Conservation (phyloP, 2,113 vertebrate species). For the Pholis gunnellus region DNA sequence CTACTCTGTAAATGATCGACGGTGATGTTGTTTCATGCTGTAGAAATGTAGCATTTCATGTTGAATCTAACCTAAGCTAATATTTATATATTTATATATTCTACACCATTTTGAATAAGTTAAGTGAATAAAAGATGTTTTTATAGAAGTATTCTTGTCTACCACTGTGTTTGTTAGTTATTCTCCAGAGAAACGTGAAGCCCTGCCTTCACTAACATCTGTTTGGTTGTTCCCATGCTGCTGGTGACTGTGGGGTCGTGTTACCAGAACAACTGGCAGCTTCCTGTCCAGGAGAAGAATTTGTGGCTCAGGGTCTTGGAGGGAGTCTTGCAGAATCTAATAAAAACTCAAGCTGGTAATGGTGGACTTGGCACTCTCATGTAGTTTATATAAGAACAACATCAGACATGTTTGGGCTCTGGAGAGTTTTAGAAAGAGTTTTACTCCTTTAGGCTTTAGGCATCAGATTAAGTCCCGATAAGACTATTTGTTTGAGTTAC, state of each 20-base stretch:
- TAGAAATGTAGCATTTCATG: slow-evolving; percentile 29
- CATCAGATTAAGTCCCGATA: not conserved
- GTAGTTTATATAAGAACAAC: slow-evolving; percentile 31
- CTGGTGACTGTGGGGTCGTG: slow-evolving; percentile 8
- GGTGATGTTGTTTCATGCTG: slow-evolving; percentile 5
- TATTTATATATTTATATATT: slow-evolving; percentile 44
- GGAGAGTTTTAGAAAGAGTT: slow-evolving; percentile 4
- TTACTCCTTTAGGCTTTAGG: not conserved
- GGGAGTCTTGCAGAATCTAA: slow-evolving; percentile 5
- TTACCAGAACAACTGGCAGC: slow-evolving; percentile 43
- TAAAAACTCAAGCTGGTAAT: slow-evolving; percentile 18
- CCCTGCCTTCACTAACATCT: slow-evolving; percentile 1
- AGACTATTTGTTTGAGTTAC: not conserved
- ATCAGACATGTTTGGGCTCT: not conserved
- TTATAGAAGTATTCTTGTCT: slow-evolving; percentile 6
- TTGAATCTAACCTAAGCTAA: not conserved
- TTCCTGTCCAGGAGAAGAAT: slow-evolving; percentile 29
- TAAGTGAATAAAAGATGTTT: slow-evolving; percentile 60
- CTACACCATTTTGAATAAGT: slow-evolving; percentile 23
- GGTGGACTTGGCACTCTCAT: slow-evolving; percentile 31
- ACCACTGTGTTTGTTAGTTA: not conserved
- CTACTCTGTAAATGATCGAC: slow-evolving; percentile 1
- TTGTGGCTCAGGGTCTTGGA: slow-evolving; percentile 17
- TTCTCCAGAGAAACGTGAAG: not conserved
- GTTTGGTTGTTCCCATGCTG: slow-evolving; percentile 41